Percentiles rank a stretch among this genome's conserved stretches.
phyloP scores from a whole-genome alignment of 2,797 vertebrate genomes.

The Microchirus variegatus region DNA sequence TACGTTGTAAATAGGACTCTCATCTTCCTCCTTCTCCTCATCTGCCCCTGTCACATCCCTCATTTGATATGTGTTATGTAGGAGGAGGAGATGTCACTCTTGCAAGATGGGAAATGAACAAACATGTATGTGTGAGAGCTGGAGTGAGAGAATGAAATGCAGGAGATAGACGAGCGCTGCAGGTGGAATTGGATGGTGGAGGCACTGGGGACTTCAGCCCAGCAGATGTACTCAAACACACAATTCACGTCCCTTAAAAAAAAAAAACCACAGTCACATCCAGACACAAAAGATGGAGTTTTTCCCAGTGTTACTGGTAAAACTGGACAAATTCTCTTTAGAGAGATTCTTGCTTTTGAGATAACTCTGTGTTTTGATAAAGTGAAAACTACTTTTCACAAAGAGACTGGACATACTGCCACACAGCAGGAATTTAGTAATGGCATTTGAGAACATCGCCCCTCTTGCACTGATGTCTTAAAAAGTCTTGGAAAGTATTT shows the following conservation, averaged over 20 bases:
- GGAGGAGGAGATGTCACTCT: constrained; percentile 73
- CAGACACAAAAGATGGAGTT: constrained; percentile 22
- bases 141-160: constrained; percentile 61
- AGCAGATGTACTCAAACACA: constrained; percentile 35
- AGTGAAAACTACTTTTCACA: constrained; percentile 36
- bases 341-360: constrained; percentile 32
- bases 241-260: constrained; percentile 20
- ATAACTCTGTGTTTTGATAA: constrained; percentile 32
- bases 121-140: constrained; percentile 66
- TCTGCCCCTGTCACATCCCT: constrained; percentile 78
- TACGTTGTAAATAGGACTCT: constrained; percentile 72
- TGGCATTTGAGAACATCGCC: constrained; percentile 48
- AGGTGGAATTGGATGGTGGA: constrained; percentile 68
- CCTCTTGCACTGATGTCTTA: constrained; percentile 64
- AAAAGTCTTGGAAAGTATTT: constrained; percentile 74
- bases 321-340: constrained; percentile 16
- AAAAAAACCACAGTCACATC: constrained; percentile 20
- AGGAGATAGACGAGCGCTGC: constrained; percentile 61
- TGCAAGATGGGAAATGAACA: constrained; percentile 72
- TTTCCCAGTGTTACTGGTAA: constrained; percentile 27
- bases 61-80: constrained; percentile 77
- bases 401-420: constrained; percentile 40
- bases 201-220: constrained; percentile 57
- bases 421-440: constrained; percentile 41
- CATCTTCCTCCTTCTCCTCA: constrained; percentile 70